phyloP scores from a whole-genome alignment of 2,113 vertebrate species.

The Meleagris gallopavo region DNA sequence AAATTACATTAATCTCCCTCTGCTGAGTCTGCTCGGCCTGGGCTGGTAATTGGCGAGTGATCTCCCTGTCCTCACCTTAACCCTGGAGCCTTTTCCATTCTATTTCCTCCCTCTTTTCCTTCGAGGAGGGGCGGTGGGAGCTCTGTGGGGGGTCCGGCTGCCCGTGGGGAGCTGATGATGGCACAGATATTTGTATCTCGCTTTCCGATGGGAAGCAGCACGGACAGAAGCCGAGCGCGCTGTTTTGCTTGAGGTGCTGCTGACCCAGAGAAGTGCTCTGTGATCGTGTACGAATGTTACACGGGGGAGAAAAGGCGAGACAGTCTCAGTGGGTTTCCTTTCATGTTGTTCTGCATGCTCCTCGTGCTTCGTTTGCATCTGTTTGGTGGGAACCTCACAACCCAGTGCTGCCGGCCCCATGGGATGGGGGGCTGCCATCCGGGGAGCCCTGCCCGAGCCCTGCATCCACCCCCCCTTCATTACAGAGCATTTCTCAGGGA shows the following conservation, averaged over 20 bases:
- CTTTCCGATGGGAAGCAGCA: not conserved
- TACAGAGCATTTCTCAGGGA: not conserved
- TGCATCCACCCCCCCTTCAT: not conserved
- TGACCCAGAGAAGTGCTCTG: not conserved
- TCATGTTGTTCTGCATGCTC: not conserved
- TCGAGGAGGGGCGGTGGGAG: not conserved
- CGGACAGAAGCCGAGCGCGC: not conserved
- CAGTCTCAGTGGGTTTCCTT: not conserved
- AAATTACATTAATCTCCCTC: not conserved
- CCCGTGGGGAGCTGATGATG: not conserved
- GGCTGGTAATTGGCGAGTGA: not conserved
- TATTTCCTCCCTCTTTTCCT: not conserved
- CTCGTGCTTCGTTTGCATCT: not conserved
- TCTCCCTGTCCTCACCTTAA: not conserved
- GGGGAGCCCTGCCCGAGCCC: not conserved
- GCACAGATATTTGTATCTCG: not conserved
- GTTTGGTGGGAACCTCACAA: not conserved
- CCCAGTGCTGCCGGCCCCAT: not conserved
- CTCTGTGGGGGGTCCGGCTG: not conserved
- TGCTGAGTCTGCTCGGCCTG: not conserved
- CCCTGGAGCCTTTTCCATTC: not conserved
- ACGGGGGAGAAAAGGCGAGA: fast-evolving
- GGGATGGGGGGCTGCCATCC: not conserved
- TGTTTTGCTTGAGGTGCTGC: not conserved
- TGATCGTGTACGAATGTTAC: fast-evolving